Percentiles rank a stretch among this genome's conserved stretches.
phyloP scores from a whole-genome alignment of 2,113 vertebrate genomes.

The Dipodomys spectabilis region DNA sequence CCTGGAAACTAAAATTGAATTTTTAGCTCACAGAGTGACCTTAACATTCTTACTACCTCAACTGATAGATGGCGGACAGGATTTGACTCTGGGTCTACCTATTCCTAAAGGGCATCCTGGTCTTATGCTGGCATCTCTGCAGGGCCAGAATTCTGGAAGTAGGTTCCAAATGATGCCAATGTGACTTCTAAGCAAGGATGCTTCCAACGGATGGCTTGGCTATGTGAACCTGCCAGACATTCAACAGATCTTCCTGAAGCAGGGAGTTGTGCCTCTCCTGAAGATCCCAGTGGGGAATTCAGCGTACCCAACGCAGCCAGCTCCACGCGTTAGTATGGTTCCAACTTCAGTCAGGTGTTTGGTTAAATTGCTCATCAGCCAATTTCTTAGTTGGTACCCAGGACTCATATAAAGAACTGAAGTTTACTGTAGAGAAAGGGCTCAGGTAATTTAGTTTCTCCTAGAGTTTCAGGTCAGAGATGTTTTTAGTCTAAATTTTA shows the following conservation, averaged over 20 bases:
- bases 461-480: not conserved
- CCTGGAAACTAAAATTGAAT: no score
- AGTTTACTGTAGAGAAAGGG: not conserved
- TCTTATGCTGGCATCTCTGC: not conserved
- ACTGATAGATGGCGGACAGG: not conserved
- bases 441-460: not conserved
- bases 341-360: not conserved
- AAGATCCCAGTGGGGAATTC: not conserved
- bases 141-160: not conserved
- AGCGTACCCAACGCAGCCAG: no score
- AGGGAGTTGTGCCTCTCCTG: not conserved
- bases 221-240: not conserved
- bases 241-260: no score
- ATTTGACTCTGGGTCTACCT: not conserved
- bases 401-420: not conserved
- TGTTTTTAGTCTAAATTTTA: constrained; percentile 44
- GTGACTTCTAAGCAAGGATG: not conserved
- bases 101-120: no score
- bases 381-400: not conserved
- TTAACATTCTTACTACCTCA: not conserved
- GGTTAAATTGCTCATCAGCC: not conserved
- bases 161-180: not conserved
- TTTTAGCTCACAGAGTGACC: no score
- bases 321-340: not conserved
- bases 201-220: not conserved